Evolutionary conservation across 1,140 invertebrate genomes (phyloP).

Genomic region (Brachystomella parvula): DNA sequence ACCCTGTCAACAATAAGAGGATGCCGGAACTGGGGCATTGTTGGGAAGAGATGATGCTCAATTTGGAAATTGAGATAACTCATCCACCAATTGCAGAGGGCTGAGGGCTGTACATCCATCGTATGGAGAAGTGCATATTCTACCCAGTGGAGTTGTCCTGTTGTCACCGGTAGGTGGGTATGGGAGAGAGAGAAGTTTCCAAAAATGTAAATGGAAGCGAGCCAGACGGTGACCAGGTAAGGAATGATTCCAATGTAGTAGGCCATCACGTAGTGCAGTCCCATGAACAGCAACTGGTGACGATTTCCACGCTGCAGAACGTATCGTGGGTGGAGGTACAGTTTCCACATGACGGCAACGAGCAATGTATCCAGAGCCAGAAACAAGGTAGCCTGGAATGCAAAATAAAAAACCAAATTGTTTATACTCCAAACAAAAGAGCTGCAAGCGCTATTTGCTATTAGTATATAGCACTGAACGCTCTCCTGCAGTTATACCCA

Average conservation of each 20-base stretch:
- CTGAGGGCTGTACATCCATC: conserved; percentile 13
- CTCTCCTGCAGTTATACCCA: too few relatives aligned
- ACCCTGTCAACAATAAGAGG: conserved; percentile 8
- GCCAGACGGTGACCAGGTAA: conserved; percentile 33
- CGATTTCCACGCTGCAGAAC: conserved; percentile 21
- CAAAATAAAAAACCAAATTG: background rate
- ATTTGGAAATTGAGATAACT: conserved; percentile 30
- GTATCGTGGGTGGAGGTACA: conserved; percentile 35
- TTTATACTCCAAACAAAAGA: background rate
- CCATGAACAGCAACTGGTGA: conserved; percentile 31
- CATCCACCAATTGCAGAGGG: conserved; percentile 28
- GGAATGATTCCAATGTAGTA: conserved; percentile 29
- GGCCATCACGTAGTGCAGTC: conserved; percentile 27
- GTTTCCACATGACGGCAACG: conserved; percentile 35
- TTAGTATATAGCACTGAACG: too few relatives aligned
- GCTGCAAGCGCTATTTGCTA: too few relatives aligned
- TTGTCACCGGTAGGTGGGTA: conserved; percentile 22
- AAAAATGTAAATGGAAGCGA: conserved; percentile 30
- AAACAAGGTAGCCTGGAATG: conserved; percentile 26
- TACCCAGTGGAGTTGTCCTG: conserved; percentile 27
- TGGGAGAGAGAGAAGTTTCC: conserved; percentile 28
- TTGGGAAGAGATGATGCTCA: conserved; percentile 27
- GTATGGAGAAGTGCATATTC: conserved; percentile 31
- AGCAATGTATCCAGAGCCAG: conserved; percentile 33
- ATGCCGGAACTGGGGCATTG: conserved; percentile 26